Conservation (phyloP, 2,113 vertebrate genomes). For the Himantopus leucocephalus region DNA sequence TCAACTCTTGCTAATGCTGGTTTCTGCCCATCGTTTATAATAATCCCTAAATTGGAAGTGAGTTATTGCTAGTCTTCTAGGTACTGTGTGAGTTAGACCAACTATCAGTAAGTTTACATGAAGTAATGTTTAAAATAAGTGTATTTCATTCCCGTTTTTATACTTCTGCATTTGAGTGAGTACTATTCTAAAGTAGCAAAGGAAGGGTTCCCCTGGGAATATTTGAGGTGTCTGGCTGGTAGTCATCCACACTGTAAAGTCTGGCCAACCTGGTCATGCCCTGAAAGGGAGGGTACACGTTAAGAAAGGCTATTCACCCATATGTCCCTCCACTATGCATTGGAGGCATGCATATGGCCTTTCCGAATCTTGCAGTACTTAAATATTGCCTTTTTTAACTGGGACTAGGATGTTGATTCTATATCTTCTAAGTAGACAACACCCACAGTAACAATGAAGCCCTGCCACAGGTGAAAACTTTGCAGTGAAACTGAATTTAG, state of each 20-base stretch:
- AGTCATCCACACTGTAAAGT: not conserved
- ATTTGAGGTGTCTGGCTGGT: not conserved
- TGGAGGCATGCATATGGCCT: not conserved
- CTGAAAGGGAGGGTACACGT: not conserved
- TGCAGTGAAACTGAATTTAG: not conserved
- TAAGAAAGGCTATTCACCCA: not conserved
- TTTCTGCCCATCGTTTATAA: not conserved
- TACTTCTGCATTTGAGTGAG: not conserved
- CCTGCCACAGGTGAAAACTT: accelerated
- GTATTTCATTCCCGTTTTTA: not conserved
- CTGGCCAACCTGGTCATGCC: not conserved
- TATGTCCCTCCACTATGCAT: not conserved
- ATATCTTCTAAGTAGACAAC: not conserved
- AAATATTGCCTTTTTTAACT: not conserved
- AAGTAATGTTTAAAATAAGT: not conserved
- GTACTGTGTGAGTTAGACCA: not conserved
- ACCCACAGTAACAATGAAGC: not conserved
- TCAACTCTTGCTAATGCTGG: not conserved
- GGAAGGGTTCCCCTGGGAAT: not conserved
- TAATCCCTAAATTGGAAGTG: not conserved
- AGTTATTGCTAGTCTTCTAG: not conserved
- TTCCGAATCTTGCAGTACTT: not conserved
- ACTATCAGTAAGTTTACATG: not conserved
- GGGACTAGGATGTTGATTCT: not conserved
- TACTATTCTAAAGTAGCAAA: not conserved